Evolutionary conservation across 2,113 vertebrate species (phyloP), one percentile per base, ranked within the genome.

Genomic region (Agelaius phoeniceus): DNA sequence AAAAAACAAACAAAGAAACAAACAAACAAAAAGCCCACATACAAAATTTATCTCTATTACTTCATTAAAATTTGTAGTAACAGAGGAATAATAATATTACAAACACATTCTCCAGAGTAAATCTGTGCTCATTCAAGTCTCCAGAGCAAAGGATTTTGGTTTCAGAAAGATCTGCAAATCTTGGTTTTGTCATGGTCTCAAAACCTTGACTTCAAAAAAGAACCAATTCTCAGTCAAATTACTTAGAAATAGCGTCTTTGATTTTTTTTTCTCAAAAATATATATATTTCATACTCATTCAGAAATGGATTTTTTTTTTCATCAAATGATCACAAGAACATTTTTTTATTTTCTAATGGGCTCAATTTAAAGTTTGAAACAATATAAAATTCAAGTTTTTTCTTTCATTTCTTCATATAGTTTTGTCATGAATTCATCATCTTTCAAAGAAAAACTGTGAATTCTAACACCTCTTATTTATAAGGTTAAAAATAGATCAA

Each of bases 401-500:
- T 6, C 48, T 30, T 46, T 4, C 46, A 6, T 3, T 65, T 37
- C 22, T 23, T 58, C 6, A 28, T 43, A 16, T 6, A 48, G 2
- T 61, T 93, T 68, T 11, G 6, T 52, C 41, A 66, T 48, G 76
- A 95, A 83, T 88, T 62, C 14, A 43, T 73, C 44, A 85, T 79
- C 20, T 6, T 80, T 58, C 46, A 74, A 69, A 66, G n/a, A 90
- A 58, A 48, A 73, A 26, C 59, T 43, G 4, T 44, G 37, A 80
- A 65, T 83, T 91, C n/a, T 77, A 93, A 55, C 33, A 72, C 7
- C 1, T 84, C 11, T 57, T 83, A 91, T 89, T 67, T 87, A 72
- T 73, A 52, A 85, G 17, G 14, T 76, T 84, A 89, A 93, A 86
- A 92, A 71, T n/a, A 88, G 51, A 88, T 93, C 79, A 92, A 87